A percentile compares a stretch with the other conserved stretches of the same genome.
These are phyloP conservation scores for Zootermopsis nevadensis DNA, from an alignment of 2,888 invertebrate genomes.

Conservation along the genomic window DNA sequence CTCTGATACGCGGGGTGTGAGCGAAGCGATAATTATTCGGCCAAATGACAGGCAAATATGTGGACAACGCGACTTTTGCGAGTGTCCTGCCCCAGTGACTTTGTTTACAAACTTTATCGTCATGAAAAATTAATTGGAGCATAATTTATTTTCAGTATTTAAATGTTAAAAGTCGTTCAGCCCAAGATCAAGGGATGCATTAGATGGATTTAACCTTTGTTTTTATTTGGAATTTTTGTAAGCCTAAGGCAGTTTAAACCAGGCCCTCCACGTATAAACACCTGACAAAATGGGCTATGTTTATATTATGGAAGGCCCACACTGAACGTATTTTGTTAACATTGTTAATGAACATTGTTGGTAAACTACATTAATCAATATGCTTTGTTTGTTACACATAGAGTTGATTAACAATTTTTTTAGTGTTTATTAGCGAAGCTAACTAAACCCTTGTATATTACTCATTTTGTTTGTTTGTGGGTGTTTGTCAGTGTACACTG, in stretches of 20 bases:
- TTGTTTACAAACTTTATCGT: constrained; percentile 26
- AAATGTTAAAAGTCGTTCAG: background rate
- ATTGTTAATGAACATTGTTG: constrained; percentile 17
- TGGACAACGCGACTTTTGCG: background rate
- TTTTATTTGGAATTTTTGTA: background rate
- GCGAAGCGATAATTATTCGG: background rate
- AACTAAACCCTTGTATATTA: background rate
- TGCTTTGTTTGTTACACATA: background rate
- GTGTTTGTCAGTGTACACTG: too few relatives aligned
- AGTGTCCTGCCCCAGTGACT: background rate
- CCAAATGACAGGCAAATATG: constrained; percentile 23
- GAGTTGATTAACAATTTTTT: constrained; percentile 12
- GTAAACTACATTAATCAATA: constrained; percentile 10
- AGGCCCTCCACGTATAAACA: background rate
- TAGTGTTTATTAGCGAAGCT: background rate
- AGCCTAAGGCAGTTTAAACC: background rate
- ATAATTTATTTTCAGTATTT: background rate
- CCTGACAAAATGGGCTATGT: background rate
- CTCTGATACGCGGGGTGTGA: background rate
- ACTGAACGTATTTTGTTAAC: constrained; percentile 11
- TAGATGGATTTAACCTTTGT: background rate
- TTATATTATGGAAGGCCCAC: background rate
- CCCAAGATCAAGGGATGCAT: background rate
- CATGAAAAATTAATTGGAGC: constrained; percentile 22
- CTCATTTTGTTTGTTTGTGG: too few relatives aligned